Evolutionary conservation across 2,888 invertebrate genomes (phyloP), one percentile per base, ranked within the genome.

Genomic region (Drosophila multiciliata): DNA sequence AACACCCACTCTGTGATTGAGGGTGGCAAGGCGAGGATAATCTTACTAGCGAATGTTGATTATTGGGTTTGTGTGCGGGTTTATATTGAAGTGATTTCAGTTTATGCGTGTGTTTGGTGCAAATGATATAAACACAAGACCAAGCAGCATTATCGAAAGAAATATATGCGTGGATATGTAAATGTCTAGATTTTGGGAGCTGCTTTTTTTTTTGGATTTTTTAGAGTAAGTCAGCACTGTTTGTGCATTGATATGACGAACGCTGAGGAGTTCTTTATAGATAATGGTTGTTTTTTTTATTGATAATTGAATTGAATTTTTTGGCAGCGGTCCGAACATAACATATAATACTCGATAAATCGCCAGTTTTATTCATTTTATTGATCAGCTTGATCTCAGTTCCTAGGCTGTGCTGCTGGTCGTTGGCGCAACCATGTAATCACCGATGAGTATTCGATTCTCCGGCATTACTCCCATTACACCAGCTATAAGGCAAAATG

Each of bases 401-500:
- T 75, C 79, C 75, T 87, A 80, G 87, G 86, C 77, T 33, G 91
- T 80, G 83, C 68, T 73, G 83, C 80, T 80, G 71, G 94, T 93
- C 91, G 94, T 93, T 91, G 94, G 94, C 81, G 94, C 94, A 92
- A 95, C 94, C 93, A 95, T 93, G 93, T 94, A 95, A 94, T 95
- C 95, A 92, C 94, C 94, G 92, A 95, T 94, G 92, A 95, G 94
- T 94, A 95, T 94, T 91, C 94, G 94, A 93, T 94, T 94, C 93
- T 95, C 95, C 93, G 95, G 94, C 93, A 95, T 93, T 90, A 95
- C 94, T 94, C 95, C 95, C 94, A 95, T 94, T 93, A 95, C 82
- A 89, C 92, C 90, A 82, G 90, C 89, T 91, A 81, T 55, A 73
- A 75, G 61, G 74, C 78, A 80, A 65, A 72, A 72, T 29, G 62